These are phyloP conservation scores for Oncorhynchus kisutch DNA, from an alignment of 2,113 vertebrate genomes.

Conservation along the genomic window DNA sequence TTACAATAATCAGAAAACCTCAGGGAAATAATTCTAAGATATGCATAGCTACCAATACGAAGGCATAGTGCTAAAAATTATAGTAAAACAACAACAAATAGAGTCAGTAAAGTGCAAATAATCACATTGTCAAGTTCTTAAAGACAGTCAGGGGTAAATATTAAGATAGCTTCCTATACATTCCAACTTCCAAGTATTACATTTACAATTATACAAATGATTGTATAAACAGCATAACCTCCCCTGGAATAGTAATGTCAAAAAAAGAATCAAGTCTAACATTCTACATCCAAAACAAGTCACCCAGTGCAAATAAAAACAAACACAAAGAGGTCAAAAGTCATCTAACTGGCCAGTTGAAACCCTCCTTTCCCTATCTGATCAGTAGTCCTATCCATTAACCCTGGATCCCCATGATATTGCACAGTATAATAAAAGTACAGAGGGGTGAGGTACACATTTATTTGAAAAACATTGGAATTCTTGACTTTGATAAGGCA, in stretches of 20 bases:
- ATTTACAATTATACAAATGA: no score
- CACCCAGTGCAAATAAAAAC: no score
- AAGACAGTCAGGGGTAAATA: background rate
- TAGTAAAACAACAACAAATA: background rate
- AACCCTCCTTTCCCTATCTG: no score
- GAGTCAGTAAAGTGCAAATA: background rate
- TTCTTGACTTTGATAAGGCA: background rate
- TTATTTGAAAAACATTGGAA: background rate
- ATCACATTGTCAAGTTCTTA: background rate
- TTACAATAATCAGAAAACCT: background rate
- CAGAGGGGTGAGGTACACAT: background rate
- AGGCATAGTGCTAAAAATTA: background rate
- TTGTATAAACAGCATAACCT: background rate
- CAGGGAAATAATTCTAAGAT: background rate
- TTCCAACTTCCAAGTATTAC: background rate
- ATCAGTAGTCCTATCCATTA: background rate
- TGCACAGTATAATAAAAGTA: background rate
- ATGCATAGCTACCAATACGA: background rate
- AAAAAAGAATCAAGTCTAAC: background rate
- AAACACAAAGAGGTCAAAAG: no score
- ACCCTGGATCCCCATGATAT: background rate
- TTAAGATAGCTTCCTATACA: background rate
- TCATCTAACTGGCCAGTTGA: no score
- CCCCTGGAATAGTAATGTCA: background rate
- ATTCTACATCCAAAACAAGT: no score